A percentile compares a stretch with the other conserved stretches of the same genome.
phyloP scores from a whole-genome alignment of 2,888 invertebrate genomes.

The Elmis aenea region DNA sequence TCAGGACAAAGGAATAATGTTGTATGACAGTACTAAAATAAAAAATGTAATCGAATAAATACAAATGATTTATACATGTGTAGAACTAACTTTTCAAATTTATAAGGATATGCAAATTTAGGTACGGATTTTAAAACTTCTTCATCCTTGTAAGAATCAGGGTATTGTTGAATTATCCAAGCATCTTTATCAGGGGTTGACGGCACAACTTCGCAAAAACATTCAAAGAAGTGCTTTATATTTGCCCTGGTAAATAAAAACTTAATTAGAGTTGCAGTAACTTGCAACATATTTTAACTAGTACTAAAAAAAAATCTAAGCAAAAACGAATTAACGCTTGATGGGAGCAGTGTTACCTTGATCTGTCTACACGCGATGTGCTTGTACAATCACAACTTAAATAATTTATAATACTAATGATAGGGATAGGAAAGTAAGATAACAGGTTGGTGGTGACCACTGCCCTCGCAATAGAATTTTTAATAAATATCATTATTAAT shows the following conservation, averaged over 20 bases:
- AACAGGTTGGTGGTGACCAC: no score
- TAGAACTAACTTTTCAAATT: conserved; percentile 65
- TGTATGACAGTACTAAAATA: conserved; percentile 75
- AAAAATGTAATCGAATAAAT: conserved; percentile 12
- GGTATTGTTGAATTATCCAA: conserved; percentile 79
- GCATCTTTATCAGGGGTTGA: conserved; percentile 60
- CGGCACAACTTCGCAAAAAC: conserved; percentile 75
- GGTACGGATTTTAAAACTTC: conserved; percentile 83
- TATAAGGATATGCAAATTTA: conserved; percentile 87
- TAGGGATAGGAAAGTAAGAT: no score
- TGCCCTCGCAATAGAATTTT: no score
- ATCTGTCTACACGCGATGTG: no score
- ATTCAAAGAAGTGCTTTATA: conserved; percentile 73
- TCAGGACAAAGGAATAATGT: conserved; percentile 95
- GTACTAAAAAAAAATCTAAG: no score
- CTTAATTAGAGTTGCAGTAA: no score
- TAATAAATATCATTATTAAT: no score
- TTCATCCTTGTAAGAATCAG: conserved; percentile 75
- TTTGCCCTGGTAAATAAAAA: conserved; percentile 73
- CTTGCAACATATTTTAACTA: no score
- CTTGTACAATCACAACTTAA: no score
- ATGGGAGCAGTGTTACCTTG: no score
- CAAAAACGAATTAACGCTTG: no score
- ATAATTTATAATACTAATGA: no score
- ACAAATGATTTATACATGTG: background rate